Base-by-base conservation (phyloP, 2,888 invertebrate species). In the Linnaemya tessellans region DNA sequence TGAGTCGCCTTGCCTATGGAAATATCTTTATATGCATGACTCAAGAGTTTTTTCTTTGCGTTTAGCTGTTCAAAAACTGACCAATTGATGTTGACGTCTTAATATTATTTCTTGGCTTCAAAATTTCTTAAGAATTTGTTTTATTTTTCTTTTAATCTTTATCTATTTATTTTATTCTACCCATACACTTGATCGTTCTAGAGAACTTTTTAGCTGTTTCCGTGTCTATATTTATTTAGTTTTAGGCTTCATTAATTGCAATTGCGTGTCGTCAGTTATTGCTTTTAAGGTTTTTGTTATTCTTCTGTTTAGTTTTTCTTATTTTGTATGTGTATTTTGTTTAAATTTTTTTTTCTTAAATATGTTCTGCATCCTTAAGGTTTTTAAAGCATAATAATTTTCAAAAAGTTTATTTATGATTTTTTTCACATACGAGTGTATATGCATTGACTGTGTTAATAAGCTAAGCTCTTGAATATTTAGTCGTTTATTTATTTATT, bases 221-320 rank as follows among this genome's bases (percentile, higher is more conserved):
- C 70, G 65, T 82, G 75, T 84, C 80, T 78, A 64, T 86, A 81
- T 86, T 86, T 84, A 75, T 80, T 84, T 80, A 81, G 75, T 80
- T 84, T 86, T 84, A 78, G 80, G 83, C 81, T 84, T 88, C 90
- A 90, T 90, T 90, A 90, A 91, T 90, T 90, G 91, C 90, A 90
- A 91, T 90, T 90, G 90, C 90, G 90, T 90, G 90, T 90, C 90
- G 87, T 84, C 82, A 80, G 79, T 82, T 85, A 85, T 85, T 82
- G 85, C 65, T 79, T 85, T 73, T 80, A 41, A 65, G 71, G 41
- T 20, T 80, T 74, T 43, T 49, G 43, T 64, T 68, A 51, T 54
- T 74, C 35, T 73, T 67, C 54, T 77, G 65, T 7, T 65, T 74
- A 68, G 51, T 79, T 70, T 64, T 74, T 60, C 41, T 62, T 49